These are phyloP conservation scores for Heliconius aoede DNA, from an alignment of 2,888 invertebrate species.

Conservation along the genomic window DNA sequence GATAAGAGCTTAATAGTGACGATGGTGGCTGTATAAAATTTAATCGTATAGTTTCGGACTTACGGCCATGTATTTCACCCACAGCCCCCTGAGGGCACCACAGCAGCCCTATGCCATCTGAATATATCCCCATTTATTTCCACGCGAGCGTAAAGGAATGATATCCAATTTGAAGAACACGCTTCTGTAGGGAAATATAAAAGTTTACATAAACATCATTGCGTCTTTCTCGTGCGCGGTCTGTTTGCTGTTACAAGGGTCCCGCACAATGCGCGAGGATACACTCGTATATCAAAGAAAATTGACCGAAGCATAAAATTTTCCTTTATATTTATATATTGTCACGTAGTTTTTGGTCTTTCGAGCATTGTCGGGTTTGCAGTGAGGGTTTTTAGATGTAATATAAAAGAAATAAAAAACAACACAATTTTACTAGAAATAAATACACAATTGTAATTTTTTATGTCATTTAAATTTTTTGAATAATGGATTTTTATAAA, in stretches of 20 bases:
- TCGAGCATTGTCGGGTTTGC: slow-evolving; percentile 24
- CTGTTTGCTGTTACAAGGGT: slow-evolving; percentile 42
- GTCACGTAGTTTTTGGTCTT: slow-evolving; percentile 35
- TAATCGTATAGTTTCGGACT: slow-evolving; percentile 59
- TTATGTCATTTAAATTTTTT: neutral
- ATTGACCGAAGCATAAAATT: slow-evolving; percentile 42
- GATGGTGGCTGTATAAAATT: slow-evolving; percentile 76
- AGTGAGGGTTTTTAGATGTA: slow-evolving; percentile 12
- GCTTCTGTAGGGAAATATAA: slow-evolving; percentile 42
- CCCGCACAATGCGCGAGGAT: slow-evolving; percentile 39
- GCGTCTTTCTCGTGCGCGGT: slow-evolving; percentile 40
- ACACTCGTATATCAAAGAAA: slow-evolving; percentile 42
- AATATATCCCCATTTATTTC: slow-evolving; percentile 45
- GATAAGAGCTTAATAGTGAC: slow-evolving; percentile 66
- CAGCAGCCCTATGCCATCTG: slow-evolving; percentile 50
- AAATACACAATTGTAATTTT: neutral
- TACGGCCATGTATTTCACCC: slow-evolving; percentile 54
- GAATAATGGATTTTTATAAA: no score
- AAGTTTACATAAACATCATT: slow-evolving; percentile 45
- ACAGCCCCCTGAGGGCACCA: slow-evolving; percentile 48
- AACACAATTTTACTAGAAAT: neutral
- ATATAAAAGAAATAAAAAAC: neutral
- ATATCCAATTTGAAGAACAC: slow-evolving; percentile 44
- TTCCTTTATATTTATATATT: slow-evolving; percentile 38
- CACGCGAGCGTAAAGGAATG: slow-evolving; percentile 48